Base-by-base conservation (phyloP, 2,797 vertebrate species). In the Ceyx erithaca region DNA sequence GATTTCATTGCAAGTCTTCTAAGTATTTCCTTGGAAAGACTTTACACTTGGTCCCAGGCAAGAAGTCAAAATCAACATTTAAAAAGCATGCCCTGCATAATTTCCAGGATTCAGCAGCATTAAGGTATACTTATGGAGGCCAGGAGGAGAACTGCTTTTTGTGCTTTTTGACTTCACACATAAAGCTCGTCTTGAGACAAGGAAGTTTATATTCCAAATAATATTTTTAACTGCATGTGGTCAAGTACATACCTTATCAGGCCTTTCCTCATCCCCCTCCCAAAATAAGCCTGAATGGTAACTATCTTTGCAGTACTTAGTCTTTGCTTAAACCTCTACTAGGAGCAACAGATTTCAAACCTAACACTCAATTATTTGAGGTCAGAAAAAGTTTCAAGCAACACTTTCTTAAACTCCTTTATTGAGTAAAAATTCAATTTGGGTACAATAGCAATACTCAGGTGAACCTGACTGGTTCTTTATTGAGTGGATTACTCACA, bases 21-120 rank as follows among this genome's bases (percentile, higher is more conserved):
- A 97, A 97, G 96, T 92, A 97, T 96, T 97, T 97, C 97, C 96
- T 97, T 97, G 96, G 96, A 97, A 97, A 97, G 97, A 94, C 73
- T 90, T 93, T 96, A 90, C 86, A 94, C 95, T 97, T 90, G 96
- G 97, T 96, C 96, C 80, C 94, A 96, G 97, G 97, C 97, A 97
- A 96, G 82, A 92, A 93, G 94, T 97, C 95, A 97, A 97, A 97
- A 92, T 87, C 96, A 97, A 97, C 97, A 95, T 91, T 91, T 86
- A 88, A 95, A 94, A 96, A 93, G 76, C 82, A 95, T 73, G 89
- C 91, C 91, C 89, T 59, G 91, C 90, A 96, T 92, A 82, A 95
- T 96, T 96, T 96, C 89, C 87, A 96, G 96, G 93, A 90, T 85
- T 96, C 88, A 37, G 92, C 73, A 95, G 72, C 69, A 58, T 77